phyloP scores from a whole-genome alignment of 2,113 vertebrate genomes.

The Scomber colias region DNA sequence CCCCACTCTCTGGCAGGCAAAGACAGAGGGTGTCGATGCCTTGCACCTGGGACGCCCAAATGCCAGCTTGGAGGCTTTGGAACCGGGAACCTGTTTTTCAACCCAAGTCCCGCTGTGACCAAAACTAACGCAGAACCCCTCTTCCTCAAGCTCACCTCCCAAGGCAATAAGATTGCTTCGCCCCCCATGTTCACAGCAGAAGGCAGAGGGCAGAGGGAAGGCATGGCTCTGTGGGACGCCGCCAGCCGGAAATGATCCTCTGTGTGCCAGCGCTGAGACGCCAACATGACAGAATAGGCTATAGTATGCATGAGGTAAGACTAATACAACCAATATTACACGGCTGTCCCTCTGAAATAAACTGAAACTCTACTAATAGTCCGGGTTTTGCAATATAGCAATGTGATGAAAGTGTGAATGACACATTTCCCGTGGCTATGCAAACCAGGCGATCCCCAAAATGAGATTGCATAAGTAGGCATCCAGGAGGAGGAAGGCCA shows the following conservation, averaged over 20 bases:
- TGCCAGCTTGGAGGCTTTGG: conserved; percentile 78
- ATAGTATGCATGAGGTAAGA: conserved; percentile 49
- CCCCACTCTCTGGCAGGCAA: conserved; percentile 70
- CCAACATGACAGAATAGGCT: conserved; percentile 62
- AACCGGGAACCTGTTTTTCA: conserved; percentile 74
- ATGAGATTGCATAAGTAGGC: conserved; percentile 61
- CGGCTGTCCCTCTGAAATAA: conserved; percentile 39
- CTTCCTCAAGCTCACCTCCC: conserved; percentile 76
- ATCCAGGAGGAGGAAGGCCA: conserved; percentile 28
- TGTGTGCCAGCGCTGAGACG: conserved; percentile 69
- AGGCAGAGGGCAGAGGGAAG: conserved; percentile 81
- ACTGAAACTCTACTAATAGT: conserved; percentile 28
- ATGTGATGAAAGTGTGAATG: conserved; percentile 39
- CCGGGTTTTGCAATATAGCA: conserved; percentile 47
- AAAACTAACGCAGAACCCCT: conserved; percentile 74
- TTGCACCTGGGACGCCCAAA: conserved; percentile 81
- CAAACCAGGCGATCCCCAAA: conserved; percentile 43
- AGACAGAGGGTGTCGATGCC: conserved; percentile 75
- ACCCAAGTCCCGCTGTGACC: conserved; percentile 77
- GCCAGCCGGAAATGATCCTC: conserved; percentile 79
- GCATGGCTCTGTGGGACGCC: conserved; percentile 70
- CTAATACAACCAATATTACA: conserved; percentile 34
- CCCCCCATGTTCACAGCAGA: conserved; percentile 79
- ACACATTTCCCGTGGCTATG: conserved; percentile 39
- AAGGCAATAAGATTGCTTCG: conserved; percentile 73